These are phyloP conservation scores for Penaeus monodon DNA, from an alignment of 2,888 invertebrate species.

Conservation along the genomic window DNA sequence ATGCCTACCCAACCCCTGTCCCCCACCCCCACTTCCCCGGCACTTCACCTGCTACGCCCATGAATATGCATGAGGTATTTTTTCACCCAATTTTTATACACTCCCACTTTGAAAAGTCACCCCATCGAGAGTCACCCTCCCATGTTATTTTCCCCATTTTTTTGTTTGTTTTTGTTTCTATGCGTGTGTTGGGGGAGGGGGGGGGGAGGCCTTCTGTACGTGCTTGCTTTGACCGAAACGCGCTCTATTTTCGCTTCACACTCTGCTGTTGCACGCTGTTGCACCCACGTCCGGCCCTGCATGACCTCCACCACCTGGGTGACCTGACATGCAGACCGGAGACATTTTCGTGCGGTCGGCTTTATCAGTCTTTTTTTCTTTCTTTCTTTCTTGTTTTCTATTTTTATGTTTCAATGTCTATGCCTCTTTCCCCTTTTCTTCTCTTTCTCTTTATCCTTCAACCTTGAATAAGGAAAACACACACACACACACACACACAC, in stretches of 20 bases:
- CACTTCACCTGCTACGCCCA: slow-evolving; percentile 4
- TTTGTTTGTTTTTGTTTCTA: no score
- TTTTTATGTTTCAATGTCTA: background rate
- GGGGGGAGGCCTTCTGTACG: background rate
- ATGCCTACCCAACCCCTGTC: background rate
- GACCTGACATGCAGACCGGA: no score
- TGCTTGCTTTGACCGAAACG: no score
- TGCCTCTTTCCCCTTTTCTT: background rate
- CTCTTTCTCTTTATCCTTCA: background rate
- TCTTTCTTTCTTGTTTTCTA: background rate
- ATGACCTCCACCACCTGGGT: no score
- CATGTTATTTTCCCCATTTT: no score
- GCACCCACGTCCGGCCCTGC: no score
- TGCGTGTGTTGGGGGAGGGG: background rate
- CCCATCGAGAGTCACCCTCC: no score
- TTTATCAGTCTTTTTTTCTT: background rate
- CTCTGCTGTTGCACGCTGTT: background rate
- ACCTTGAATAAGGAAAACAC: background rate
- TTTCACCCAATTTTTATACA: no score
- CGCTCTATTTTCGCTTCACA: slow-evolving; percentile 9
- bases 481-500: background rate
- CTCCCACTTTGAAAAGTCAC: no score
- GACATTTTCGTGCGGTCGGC: no score
- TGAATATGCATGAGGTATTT: background rate
- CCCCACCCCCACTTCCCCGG: background rate